These are phyloP conservation scores for Spea hammondii DNA, from an alignment of 2,797 vertebrate species.

Conservation along the genomic window DNA sequence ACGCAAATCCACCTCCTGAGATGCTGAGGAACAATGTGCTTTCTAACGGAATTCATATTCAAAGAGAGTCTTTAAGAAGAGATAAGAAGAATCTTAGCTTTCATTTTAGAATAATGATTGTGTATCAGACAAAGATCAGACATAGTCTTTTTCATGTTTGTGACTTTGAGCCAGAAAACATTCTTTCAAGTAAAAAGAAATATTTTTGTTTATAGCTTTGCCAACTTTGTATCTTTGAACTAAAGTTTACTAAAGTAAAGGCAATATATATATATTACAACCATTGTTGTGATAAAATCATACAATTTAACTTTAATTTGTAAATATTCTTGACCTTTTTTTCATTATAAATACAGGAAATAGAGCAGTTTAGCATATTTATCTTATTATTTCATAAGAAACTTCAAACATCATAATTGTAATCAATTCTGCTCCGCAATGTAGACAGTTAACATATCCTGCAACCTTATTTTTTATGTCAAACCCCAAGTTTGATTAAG, in stretches of 20 bases:
- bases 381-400: too few species aligned
- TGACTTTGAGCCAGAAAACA: neutral
- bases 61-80: too few species aligned
- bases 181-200: constrained; percentile 6
- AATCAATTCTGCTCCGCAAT: neutral
- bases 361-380: too few species aligned
- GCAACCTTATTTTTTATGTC: constrained; percentile 12
- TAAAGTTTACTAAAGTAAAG: constrained; percentile 9
- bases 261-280: neutral
- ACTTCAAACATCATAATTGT: too few species aligned
- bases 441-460: constrained; percentile 1
- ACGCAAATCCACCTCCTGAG: too few species aligned
- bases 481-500: constrained; percentile 22
- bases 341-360: too few species aligned
- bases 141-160: constrained; percentile 11
- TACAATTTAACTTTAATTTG: too few species aligned
- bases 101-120: neutral
- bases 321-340: too few species aligned
- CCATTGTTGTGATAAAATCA: neutral
- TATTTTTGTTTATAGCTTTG: constrained; percentile 13
- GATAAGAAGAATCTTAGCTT: too few species aligned
- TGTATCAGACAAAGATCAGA: constrained; percentile 87
- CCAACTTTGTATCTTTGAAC: constrained; percentile 24
- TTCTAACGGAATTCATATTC: too few species aligned
- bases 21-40: too few species aligned